Conservation (phyloP, 2,888 invertebrate genomes). For the Pegoplata infirma region DNA sequence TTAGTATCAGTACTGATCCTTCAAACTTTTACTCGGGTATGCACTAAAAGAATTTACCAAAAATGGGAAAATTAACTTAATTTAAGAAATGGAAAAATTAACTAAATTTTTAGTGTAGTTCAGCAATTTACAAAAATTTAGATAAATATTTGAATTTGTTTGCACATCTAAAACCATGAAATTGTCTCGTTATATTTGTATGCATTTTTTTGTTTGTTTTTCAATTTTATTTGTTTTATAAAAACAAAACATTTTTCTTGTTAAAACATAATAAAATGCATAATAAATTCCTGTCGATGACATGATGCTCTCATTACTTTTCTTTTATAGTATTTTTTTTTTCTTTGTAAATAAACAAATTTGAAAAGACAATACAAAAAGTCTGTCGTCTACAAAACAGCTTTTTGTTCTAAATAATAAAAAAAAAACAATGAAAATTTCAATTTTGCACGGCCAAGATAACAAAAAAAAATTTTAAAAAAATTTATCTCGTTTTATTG, state of each 20-base stretch:
- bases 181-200: no score
- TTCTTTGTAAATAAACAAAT: conserved; percentile 35
- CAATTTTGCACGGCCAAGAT: neutral
- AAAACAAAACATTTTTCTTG: neutral
- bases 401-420: neutral
- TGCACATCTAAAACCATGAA: no score
- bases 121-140: no score
- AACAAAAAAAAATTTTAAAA: neutral
- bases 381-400: neutral
- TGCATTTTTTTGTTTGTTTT: neutral
- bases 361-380: conserved; percentile 3
- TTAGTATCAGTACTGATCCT: no score
- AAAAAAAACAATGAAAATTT: neutral
- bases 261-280: conserved; percentile 23
- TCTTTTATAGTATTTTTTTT: no score
- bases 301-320: conserved; percentile 52
- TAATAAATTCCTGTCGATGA: conserved; percentile 21
- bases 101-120: no score
- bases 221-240: neutral
- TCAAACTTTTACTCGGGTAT: no score
- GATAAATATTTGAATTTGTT: no score
- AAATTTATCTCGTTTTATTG: neutral
- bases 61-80: no score
- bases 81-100: no score
- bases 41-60: no score